Evolutionary conservation across 2,888 invertebrate species (phyloP), one percentile per base, ranked within the genome.

Genomic region (Argyresthia goedartella): DNA sequence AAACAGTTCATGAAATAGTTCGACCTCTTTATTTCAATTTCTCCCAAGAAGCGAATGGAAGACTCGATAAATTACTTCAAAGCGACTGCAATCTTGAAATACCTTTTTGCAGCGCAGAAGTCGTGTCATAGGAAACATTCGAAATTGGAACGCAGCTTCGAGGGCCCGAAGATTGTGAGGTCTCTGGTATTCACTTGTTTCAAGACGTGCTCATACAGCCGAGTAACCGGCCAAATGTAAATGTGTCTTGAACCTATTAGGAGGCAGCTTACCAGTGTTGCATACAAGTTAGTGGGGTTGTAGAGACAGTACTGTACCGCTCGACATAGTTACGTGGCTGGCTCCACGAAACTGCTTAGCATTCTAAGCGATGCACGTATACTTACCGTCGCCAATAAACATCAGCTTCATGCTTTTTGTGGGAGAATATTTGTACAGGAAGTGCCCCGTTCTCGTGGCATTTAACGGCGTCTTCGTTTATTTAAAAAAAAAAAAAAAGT

Each of bases 321-420:
- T 67, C 66, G 67, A 69, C 73, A 68, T 67, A 69, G 63, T 67
- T 65, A 66, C 61, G 64, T 61, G 63, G 63, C 64, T 69, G 69
- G 25, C 25, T 25, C 25, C 74, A 67, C 69, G 78, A 81, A 78
- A 72, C 84, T 81, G 76, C 68, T 86, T 84, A 82, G 74, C 79
- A 85, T 86, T 85, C 85, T 72, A 71, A 71, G 72, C 67, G 75
- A 76, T 76, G 71, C 73, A 68, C 65, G 69, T 66, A 68, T 67
- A 70, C 67, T 70, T 13, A 36, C 51, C 41, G 74, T 73, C 74
- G 74, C 76, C 74, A 79, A 79, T 80, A 78, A 79, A 80, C 69
- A 66, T 68, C 76, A 77, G 73, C 81, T 79, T 73, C 68, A 74
- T 82, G 73, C 72, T 79, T 80, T 73, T 71, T 78, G 64, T 64